Evolutionary conservation across 1,140 invertebrate species (phyloP).

Genomic region (silkworm (Bombyx mori)): DNA sequence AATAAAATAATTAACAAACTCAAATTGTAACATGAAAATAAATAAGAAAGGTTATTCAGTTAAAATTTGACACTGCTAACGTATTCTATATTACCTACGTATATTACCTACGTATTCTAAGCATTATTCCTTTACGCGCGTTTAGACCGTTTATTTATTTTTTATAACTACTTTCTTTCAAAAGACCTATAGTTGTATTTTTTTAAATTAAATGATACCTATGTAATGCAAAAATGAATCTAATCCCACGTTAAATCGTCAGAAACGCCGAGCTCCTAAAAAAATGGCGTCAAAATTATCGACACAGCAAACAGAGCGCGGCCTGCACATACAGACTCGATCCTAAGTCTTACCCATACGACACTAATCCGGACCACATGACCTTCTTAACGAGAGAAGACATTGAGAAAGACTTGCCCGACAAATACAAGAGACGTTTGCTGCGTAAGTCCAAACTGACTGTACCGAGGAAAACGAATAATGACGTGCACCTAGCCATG

Average conservation of each 20-base stretch:
- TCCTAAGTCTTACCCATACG: conserved; percentile 43
- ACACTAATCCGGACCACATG: conserved; percentile 55
- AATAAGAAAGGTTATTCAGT: too few species aligned
- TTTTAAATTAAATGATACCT: not conserved
- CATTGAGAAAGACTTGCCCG: conserved; percentile 64
- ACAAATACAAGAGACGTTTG: conserved; percentile 59
- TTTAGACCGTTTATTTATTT: too few species aligned
- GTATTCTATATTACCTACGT: too few species aligned
- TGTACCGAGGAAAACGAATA: conserved; percentile 43
- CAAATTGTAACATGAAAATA: too few species aligned
- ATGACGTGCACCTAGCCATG: conserved; percentile 54
- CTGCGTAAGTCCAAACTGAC: conserved; percentile 37
- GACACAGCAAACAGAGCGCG: conserved; percentile 26
- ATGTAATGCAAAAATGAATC: not conserved
- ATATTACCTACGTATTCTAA: too few species aligned
- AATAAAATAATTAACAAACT: too few species aligned
- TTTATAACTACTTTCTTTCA: too few species aligned
- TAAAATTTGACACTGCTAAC: too few species aligned
- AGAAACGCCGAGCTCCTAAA: conserved; percentile 54
- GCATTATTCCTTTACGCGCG: too few species aligned
- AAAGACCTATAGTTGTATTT: too few species aligned
- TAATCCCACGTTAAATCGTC: conserved; percentile 2
- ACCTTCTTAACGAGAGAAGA: conserved; percentile 54
- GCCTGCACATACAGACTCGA: conserved; percentile 30
- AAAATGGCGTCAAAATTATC: conserved; percentile 58